A percentile compares a stretch with the other conserved stretches of the same genome.
Evolutionary conservation across 2,797 vertebrate species (phyloP).

Genomic region (Philypnodon macrostomus): DNA sequence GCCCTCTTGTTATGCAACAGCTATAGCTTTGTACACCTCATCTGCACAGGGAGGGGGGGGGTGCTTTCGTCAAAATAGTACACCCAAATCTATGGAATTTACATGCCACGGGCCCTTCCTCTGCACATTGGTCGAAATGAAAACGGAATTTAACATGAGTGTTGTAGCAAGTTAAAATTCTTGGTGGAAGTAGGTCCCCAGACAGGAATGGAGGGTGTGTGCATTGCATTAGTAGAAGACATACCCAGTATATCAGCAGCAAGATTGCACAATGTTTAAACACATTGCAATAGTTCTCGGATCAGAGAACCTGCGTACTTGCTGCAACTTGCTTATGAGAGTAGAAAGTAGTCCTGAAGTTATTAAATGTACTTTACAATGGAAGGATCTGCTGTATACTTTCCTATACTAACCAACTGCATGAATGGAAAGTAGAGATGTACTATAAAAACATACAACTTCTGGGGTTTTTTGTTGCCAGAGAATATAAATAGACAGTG

Average conservation of each 20-base stretch:
- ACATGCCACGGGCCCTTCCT: neutral
- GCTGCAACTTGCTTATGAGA: constrained; percentile 34
- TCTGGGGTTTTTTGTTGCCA: too few species aligned
- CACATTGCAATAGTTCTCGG: constrained; percentile 26
- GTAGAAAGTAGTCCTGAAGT: neutral
- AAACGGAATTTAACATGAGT: neutral
- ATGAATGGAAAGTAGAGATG: too few species aligned
- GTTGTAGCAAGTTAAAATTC: constrained; percentile 10
- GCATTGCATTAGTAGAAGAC: constrained; percentile 18
- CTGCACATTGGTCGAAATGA: constrained; percentile 7
- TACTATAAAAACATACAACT: too few species aligned
- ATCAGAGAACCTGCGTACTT: constrained; percentile 5
- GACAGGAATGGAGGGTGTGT: constrained; percentile 28
- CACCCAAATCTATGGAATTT: constrained; percentile 4
- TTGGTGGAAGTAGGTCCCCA: neutral
- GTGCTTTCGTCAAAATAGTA: constrained; percentile 14
- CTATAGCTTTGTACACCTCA: constrained; percentile 18
- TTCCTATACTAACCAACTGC: too few species aligned
- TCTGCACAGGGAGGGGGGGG: constrained; percentile 1
- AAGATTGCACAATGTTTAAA: constrained; percentile 43
- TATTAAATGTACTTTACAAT: too few species aligned
- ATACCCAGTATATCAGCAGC: constrained; percentile 14
- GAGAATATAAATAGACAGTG: too few species aligned
- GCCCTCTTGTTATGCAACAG: constrained; percentile 49
- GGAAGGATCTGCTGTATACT: too few species aligned